Base-by-base conservation (phyloP, 2,888 invertebrate genomes). In the Pyrochroa serraticornis region DNA sequence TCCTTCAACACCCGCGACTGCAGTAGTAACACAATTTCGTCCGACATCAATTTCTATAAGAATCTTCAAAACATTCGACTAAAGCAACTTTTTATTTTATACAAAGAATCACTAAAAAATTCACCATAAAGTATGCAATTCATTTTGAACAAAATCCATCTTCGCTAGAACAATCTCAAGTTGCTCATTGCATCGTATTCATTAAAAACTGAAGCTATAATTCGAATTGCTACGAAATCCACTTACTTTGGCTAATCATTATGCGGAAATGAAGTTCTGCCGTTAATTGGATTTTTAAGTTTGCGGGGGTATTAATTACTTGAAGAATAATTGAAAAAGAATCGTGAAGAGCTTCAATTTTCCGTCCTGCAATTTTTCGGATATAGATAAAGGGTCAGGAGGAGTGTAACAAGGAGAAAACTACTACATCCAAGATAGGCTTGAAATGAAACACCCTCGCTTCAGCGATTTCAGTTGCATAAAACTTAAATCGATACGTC, bases 271-370 rank as follows among this genome's bases (percentile, higher is more conserved):
- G 22, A 50, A 50, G 34, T 50, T 50, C 37, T 43, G 9, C 10
- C 33, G 33, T 43, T 52, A 52, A 52, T 52, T 52, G 44, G 33
- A 52, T 38, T 38, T 45, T 52, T 52, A 33, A 44, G 45, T 10
- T 41, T 30, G 10, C 22, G 35, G 8, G 45, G 8, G 45, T 33
- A n/a, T 44, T 32, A 32, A 10, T 32, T 32, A 44, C 2, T 3
- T 1, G 14, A 9, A 6, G 32, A n/a, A 49, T 42, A 13, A 41
- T 42, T 50, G 41, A 22, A 22, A 22, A 51, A 13, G 44, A 37
- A 44, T 51, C 7, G 33, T 35, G 36, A 45, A 44, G 13, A 52
- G 12, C 22, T 43, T 35, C 42, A 43, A 50, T 50, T 52, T 45
- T 22, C 2, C 3, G 2, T 22, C 22, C 5, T 22, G 22, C 22